Conservation (phyloP, 2,113 vertebrate species). For the Passer montanus region DNA sequence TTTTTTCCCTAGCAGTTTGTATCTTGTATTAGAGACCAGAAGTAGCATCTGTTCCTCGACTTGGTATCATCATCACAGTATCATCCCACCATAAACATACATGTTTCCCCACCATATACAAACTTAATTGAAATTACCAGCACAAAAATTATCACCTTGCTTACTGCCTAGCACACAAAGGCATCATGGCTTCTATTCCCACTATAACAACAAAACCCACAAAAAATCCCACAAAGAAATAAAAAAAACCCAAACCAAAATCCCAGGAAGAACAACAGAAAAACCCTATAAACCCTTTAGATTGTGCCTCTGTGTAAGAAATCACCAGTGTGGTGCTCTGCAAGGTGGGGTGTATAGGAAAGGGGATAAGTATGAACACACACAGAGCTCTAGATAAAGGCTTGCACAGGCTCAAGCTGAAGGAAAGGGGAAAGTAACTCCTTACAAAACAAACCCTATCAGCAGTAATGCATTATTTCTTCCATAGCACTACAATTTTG, state of each 20-base stretch:
- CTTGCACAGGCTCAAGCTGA: not conserved
- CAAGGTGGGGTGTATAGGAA: not conserved
- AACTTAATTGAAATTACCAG: not conserved
- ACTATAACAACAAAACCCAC: not conserved
- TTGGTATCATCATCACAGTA: not conserved
- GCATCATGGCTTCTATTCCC: not conserved
- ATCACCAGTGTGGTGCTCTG: not conserved
- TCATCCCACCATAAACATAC: not conserved
- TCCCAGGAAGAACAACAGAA: not conserved
- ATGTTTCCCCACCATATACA: accelerated
- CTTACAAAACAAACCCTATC: not conserved
- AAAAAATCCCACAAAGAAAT: not conserved
- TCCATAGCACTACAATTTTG: not conserved
- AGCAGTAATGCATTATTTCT: not conserved
- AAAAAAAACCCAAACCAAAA: not conserved
- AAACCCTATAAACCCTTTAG: not conserved
- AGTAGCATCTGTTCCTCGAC: not conserved
- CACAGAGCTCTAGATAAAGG: not conserved
- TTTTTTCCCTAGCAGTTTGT: not conserved
- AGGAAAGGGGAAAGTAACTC: not conserved
- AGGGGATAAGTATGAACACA: not conserved
- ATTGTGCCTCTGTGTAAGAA: not conserved
- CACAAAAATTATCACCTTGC: not conserved
- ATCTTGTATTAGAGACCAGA: not conserved
- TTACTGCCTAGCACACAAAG: not conserved